Conservation (phyloP, 2,113 vertebrate species). For the Chrysochloris asiatica region DNA sequence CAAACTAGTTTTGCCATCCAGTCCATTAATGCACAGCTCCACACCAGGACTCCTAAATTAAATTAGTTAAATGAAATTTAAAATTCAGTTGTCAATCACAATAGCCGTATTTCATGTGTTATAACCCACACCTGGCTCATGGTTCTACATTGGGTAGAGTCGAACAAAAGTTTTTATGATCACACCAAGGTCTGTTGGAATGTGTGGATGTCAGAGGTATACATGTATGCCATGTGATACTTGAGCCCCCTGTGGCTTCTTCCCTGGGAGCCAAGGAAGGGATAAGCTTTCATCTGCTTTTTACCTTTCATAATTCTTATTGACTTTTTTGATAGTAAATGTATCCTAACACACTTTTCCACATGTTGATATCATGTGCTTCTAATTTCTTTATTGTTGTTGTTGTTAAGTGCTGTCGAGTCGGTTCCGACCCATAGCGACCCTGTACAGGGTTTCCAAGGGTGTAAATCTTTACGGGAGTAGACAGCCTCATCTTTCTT, state of each 20-base stretch:
- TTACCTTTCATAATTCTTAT: not conserved
- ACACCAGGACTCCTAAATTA: no score
- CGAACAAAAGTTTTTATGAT: not conserved
- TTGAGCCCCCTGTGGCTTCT: accelerated
- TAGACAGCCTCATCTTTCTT: no score
- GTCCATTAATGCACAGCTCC: no score
- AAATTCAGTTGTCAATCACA: not conserved
- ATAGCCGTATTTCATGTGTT: not conserved
- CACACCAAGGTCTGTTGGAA: accelerated
- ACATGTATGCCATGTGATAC: not conserved
- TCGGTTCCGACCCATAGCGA: no score
- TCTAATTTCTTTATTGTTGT: no score
- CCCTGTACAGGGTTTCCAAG: no score
- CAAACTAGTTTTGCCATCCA: no score
- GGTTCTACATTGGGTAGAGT: not conserved
- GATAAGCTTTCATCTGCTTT: accelerated
- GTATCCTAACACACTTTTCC: accelerated
- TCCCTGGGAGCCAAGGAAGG: not conserved
- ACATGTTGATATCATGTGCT: accelerated
- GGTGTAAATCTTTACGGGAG: no score
- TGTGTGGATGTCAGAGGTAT: no score
- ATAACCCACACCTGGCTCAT: not conserved
- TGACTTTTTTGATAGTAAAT: accelerated
- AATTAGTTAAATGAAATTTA: not conserved
- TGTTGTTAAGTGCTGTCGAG: no score